A percentile compares a stretch with the other conserved stretches of the same genome.
These are phyloP conservation scores for Leucoraja erinaceus DNA, from an alignment of 2,113 vertebrate genomes.

Conservation along the genomic window DNA sequence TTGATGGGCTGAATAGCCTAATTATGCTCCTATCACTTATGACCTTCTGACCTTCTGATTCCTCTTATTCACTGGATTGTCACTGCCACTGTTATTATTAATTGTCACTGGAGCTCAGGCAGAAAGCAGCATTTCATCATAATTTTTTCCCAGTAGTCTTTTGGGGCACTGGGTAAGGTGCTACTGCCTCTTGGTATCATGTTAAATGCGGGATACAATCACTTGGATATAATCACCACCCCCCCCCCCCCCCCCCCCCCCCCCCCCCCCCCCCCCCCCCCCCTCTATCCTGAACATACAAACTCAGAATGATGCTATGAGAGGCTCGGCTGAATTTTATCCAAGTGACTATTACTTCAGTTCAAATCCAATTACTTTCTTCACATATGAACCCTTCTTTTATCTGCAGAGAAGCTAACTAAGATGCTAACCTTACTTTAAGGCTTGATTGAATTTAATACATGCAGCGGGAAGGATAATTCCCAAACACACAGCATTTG, in stretches of 20 bases:
- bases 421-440: too few relatives aligned
- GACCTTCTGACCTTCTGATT: too few relatives aligned
- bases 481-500: neutral
- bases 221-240: neutral
- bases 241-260: neutral
- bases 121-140: neutral
- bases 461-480: neutral
- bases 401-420: too few relatives aligned
- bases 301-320: neutral
- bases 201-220: neutral
- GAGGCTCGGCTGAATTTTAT: neutral
- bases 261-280: neutral
- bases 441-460: neutral
- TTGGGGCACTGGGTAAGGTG: neutral
- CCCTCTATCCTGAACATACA: neutral
- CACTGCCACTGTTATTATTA: too few relatives aligned
- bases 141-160: neutral
- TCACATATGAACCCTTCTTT: too few relatives aligned
- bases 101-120: neutral
- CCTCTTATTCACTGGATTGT: too few relatives aligned
- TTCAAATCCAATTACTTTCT: too few relatives aligned
- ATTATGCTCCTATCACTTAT: too few relatives aligned
- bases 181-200: neutral
- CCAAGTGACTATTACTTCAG: neutral
- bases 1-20: too few relatives aligned